phyloP scores from a whole-genome alignment of 2,113 vertebrate genomes.

The Phyllopteryx taeniolatus region DNA sequence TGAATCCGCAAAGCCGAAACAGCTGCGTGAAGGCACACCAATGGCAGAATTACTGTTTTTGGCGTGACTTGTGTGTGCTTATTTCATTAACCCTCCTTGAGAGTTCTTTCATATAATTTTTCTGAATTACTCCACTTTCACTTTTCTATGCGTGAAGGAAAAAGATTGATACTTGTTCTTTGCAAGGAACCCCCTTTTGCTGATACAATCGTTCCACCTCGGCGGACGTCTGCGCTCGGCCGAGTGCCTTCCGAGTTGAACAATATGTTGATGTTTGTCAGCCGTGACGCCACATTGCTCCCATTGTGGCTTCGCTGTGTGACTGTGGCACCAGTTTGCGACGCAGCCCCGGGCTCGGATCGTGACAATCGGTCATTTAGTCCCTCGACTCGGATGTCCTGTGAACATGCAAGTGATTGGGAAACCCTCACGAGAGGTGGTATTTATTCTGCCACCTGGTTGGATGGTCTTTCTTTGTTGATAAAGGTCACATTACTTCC shows the following conservation, averaged over 20 bases:
- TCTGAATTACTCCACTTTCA: neutral
- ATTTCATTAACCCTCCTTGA: too few relatives aligned
- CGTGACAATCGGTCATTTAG: conserved; percentile 61
- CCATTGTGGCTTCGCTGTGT: conserved; percentile 71
- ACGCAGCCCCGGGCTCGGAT: conserved; percentile 40
- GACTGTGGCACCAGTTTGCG: conserved; percentile 60
- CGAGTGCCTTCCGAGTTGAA: neutral
- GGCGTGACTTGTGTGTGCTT: too few relatives aligned
- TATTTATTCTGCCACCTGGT: neutral
- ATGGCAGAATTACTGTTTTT: neutral
- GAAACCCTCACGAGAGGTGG: neutral
- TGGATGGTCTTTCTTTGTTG: neutral
- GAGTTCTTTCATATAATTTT: neutral
- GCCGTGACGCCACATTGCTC: conserved; percentile 62
- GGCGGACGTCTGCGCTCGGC: neutral
- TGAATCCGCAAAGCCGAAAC: too few relatives aligned
- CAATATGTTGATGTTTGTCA: conserved; percentile 5
- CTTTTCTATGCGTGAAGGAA: too few relatives aligned
- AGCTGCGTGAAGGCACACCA: neutral
- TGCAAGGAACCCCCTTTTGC: neutral
- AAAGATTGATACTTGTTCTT: neutral
- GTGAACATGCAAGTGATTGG: conserved; percentile 12
- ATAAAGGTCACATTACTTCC: conserved; percentile 2
- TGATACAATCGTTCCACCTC: neutral
- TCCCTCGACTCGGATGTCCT: conserved; percentile 40